Conservation (phyloP, 2,113 vertebrate species). For the Campylomormyrus numenius region DNA sequence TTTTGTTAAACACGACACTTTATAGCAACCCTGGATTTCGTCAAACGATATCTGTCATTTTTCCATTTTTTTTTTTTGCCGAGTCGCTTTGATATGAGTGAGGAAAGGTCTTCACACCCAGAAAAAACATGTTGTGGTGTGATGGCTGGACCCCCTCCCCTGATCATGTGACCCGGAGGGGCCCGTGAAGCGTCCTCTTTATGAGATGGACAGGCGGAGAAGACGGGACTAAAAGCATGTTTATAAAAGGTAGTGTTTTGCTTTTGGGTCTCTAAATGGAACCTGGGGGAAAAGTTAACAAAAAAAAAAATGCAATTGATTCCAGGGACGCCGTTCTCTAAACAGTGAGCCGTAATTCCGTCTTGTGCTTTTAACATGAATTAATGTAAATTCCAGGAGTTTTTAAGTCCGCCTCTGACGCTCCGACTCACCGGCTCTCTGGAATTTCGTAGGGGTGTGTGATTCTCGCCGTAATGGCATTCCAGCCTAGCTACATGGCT, state of each 20-base stretch:
- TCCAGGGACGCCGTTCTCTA: slow-evolving; percentile 48
- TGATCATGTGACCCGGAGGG: slow-evolving; percentile 41
- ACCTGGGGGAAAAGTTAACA: slow-evolving; percentile 19
- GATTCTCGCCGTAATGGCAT: slow-evolving; percentile 61
- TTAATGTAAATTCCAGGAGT: slow-evolving; percentile 64
- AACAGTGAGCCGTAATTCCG: slow-evolving; percentile 56
- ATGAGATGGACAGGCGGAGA: slow-evolving; percentile 44
- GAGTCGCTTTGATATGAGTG: neutral
- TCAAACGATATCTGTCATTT: neutral
- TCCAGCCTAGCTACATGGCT: slow-evolving; percentile 41
- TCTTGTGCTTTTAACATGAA: slow-evolving; percentile 62
- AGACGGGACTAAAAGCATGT: slow-evolving; percentile 50
- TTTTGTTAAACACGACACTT: neutral
- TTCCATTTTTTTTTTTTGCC: neutral
- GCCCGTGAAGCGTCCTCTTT: slow-evolving; percentile 51
- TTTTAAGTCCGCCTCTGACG: slow-evolving; percentile 51
- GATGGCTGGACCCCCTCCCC: slow-evolving; percentile 32
- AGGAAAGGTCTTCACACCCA: neutral
- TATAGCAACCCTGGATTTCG: neutral
- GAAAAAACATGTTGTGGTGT: slow-evolving; percentile 23
- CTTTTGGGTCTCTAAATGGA: slow-evolving; percentile 54
- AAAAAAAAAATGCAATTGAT: slow-evolving; percentile 40
- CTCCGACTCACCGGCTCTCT: slow-evolving; percentile 47
- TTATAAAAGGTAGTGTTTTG: slow-evolving; percentile 63
- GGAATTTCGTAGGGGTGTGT: slow-evolving; percentile 65